A percentile compares a stretch with the other conserved stretches of the same genome.
These are phyloP conservation scores for Drosophila lowei DNA, from an alignment of 1,140 invertebrate species.

Conservation along the genomic window DNA sequence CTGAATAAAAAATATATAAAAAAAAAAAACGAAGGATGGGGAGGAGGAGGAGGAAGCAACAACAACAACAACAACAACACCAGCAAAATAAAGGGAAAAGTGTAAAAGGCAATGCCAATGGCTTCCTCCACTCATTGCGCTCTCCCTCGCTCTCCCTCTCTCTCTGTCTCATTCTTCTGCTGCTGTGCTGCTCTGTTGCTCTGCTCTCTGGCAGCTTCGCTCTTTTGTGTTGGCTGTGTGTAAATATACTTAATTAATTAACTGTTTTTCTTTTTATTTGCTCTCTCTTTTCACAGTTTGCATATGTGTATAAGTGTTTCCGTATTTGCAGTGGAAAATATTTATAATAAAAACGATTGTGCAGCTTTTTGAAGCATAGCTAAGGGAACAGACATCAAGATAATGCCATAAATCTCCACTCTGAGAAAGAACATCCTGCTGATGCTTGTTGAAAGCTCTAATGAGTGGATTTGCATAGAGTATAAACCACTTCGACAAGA, in stretches of 20 bases:
- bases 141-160: not conserved
- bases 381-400: too few species aligned
- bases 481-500: slow-evolving; percentile 15
- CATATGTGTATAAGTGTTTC: slow-evolving; percentile 5
- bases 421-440: not conserved
- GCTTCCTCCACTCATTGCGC: slow-evolving; percentile 14
- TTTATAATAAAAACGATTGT: too few species aligned
- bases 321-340: too few species aligned
- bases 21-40: slow-evolving; percentile 20
- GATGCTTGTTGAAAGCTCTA: not conserved
- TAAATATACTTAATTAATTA: slow-evolving; percentile 78
- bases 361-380: too few species aligned
- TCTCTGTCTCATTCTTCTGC: not conserved
- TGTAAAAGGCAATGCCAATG: slow-evolving; percentile 74
- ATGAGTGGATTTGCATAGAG: slow-evolving; percentile 22
- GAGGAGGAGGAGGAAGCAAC: slow-evolving; percentile 6
- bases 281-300: slow-evolving; percentile 7
- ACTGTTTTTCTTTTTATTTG: slow-evolving; percentile 56
- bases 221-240: slow-evolving; percentile 51
- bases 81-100: slow-evolving; percentile 48
- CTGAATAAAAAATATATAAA: slow-evolving; percentile 56
- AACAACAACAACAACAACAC: slow-evolving; percentile 13
- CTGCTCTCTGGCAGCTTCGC: slow-evolving; percentile 1
- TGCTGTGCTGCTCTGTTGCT: slow-evolving; percentile 4
- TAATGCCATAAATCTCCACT: too few species aligned